Base-by-base conservation (phyloP, 2,888 invertebrate genomes). In the Tridacna crocea region DNA sequence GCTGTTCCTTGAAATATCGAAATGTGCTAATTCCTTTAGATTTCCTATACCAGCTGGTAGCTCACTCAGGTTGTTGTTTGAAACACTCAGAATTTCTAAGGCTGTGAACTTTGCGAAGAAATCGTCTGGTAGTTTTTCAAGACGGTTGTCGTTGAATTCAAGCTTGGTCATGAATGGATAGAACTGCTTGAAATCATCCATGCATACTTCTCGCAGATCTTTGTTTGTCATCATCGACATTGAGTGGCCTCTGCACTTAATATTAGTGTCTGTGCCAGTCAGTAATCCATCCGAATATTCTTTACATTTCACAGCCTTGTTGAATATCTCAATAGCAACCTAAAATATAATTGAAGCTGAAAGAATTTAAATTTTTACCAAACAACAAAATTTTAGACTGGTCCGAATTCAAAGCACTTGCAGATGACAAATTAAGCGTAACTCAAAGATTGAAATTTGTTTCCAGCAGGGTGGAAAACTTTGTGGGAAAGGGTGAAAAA, bases 131-230 rank as follows among this genome's bases (percentile, higher is more conserved):
- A 92, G 73, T 15, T 76, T 70, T 17, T 87, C 81, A 0, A 92
- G 66, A 2, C 74, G 73, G 74, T 92, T 91, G 75, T 85, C 78
- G 51, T 83, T 84, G 76, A 92, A 88, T 61, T 90, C 86, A 27
- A 92, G 84, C 27, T 83, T 85, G n/a, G 84, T 79, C 47, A 91
- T 84, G 72, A 90, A 84, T 19, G 75, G 75, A 27, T 72, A 78
- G 65, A 84, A 77, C 36, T 78, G 73, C 1, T 66, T 26, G 63
- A 84, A 89, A 4, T 79, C 66, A 11, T 86, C 85, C 70, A 82
- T 27, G 8, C 81, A 79, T 15, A 89, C 75, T 17, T 79, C 68
- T 12, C 66, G 68, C 13, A 89, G 61, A 6, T 83, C 85, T 13
- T 80, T 76, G 36, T 85, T 83, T 8, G 81, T 83, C 70, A 84